Percentiles rank a stretch among this genome's conserved stretches.
Evolutionary conservation across 2,113 vertebrate genomes (phyloP).

Genomic region (Oreocharis arfaki): DNA sequence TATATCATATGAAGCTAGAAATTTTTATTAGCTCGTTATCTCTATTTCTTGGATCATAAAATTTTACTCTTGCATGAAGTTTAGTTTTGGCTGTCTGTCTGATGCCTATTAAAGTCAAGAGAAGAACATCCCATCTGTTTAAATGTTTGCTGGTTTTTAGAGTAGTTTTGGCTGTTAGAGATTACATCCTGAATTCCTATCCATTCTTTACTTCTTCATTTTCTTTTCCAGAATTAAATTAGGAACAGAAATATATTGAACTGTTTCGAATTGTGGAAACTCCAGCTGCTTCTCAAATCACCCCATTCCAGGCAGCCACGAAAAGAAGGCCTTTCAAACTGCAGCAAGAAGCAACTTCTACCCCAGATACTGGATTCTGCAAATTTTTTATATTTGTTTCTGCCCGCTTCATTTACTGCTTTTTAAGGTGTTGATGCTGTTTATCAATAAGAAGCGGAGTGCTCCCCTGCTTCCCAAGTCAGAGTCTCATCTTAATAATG

Average conservation of each 20-base stretch:
- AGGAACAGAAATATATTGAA: neutral
- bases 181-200: neutral
- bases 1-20: neutral
- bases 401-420: neutral
- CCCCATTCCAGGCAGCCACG: neutral
- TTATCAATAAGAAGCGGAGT: neutral
- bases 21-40: neutral
- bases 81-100: neutral
- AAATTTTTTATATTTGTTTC: neutral
- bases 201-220: neutral
- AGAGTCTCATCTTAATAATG: neutral
- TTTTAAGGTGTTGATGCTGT: neutral
- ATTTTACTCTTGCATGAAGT: neutral
- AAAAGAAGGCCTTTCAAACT: neutral
- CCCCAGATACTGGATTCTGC: neutral
- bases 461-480: neutral
- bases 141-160: neutral
- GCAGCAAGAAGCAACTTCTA: neutral
- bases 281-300: neutral
- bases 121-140: neutral
- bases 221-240: neutral
- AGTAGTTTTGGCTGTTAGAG: neutral
- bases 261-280: neutral
- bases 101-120: neutral
- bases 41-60: neutral